These are phyloP conservation scores for Perdita meconis DNA, from an alignment of 2,888 invertebrate species.

Conservation along the genomic window DNA sequence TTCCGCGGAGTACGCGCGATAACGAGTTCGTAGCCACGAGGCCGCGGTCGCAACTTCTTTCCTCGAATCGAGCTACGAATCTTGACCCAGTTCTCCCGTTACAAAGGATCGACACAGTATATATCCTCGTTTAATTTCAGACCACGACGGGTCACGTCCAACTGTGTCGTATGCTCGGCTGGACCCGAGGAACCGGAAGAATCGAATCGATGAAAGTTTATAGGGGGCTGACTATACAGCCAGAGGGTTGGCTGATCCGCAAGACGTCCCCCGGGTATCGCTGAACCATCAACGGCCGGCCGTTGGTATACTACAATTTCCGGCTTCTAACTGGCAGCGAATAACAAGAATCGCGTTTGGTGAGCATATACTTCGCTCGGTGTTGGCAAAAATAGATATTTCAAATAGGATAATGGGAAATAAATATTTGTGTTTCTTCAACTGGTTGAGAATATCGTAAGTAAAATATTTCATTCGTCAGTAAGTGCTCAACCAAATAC, in stretches of 20 bases:
- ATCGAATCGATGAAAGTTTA: constrained; percentile 63
- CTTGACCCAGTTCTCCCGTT: constrained; percentile 55
- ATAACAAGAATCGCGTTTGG: not conserved
- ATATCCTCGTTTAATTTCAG: constrained; percentile 58
- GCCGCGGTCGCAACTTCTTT: constrained; percentile 41
- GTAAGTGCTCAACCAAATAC: too few species aligned
- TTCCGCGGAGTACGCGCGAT: constrained; percentile 43
- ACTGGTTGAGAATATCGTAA: too few species aligned
- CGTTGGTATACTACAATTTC: not conserved
- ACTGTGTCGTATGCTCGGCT: constrained; percentile 27
- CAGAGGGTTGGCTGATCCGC: constrained; percentile 12
- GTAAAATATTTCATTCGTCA: too few species aligned
- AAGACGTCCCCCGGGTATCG: not conserved
- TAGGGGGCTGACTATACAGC: constrained; percentile 30
- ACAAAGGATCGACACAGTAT: constrained; percentile 49
- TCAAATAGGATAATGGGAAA: too few species aligned
- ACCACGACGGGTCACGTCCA: constrained; percentile 33
- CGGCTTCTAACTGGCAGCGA: not conserved
- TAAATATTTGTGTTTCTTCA: too few species aligned
- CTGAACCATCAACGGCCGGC: not conserved
- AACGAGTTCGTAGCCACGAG: constrained; percentile 52
- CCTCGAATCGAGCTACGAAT: constrained; percentile 50
- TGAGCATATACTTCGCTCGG: too few species aligned
- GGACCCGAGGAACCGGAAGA: constrained; percentile 46
- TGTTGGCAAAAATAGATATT: too few species aligned